These are phyloP conservation scores for Coryphaenoides rupestris DNA, from an alignment of 2,113 vertebrate species.

Conservation along the genomic window DNA sequence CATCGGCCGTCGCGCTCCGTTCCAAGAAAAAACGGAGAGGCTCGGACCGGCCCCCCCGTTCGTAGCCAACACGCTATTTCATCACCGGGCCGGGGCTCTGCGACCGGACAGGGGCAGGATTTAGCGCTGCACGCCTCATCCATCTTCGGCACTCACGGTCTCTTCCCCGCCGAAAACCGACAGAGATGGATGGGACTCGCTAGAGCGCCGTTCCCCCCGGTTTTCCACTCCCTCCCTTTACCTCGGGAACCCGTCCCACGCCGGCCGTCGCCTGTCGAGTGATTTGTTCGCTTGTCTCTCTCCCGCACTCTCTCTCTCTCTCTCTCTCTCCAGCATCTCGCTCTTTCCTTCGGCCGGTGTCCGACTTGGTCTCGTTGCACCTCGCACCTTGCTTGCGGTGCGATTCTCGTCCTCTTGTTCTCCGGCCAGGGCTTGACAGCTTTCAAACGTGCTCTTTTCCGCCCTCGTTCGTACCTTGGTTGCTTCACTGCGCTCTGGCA, in stretches of 20 bases:
- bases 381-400: neutral
- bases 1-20: slow-evolving; percentile 29
- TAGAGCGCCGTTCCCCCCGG: slow-evolving; percentile 28
- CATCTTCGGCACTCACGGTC: slow-evolving; percentile 51
- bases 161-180: slow-evolving; percentile 48
- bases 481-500: too few relatives aligned
- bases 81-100: slow-evolving; percentile 42
- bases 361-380: too few relatives aligned
- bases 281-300: too few relatives aligned
- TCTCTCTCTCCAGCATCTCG: slow-evolving; percentile 1
- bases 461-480: too few relatives aligned
- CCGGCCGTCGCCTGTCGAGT: slow-evolving; percentile 9
- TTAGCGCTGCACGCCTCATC: slow-evolving; percentile 58
- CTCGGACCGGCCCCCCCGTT: slow-evolving; percentile 32
- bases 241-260: slow-evolving; percentile 32
- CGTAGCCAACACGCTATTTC: slow-evolving; percentile 58
- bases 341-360: neutral
- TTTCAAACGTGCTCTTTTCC: too few relatives aligned
- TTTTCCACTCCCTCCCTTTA: slow-evolving; percentile 44
- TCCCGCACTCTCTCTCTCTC: neutral
- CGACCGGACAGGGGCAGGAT: slow-evolving; percentile 54
- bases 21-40: slow-evolving; percentile 45
- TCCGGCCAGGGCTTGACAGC: neutral
- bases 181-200: slow-evolving; percentile 56
- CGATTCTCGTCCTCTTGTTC: neutral